Percentiles rank a stretch among this genome's conserved stretches.
Evolutionary conservation across 1,140 invertebrate genomes (phyloP).

Genomic region (Drosophila punjabiensis): DNA sequence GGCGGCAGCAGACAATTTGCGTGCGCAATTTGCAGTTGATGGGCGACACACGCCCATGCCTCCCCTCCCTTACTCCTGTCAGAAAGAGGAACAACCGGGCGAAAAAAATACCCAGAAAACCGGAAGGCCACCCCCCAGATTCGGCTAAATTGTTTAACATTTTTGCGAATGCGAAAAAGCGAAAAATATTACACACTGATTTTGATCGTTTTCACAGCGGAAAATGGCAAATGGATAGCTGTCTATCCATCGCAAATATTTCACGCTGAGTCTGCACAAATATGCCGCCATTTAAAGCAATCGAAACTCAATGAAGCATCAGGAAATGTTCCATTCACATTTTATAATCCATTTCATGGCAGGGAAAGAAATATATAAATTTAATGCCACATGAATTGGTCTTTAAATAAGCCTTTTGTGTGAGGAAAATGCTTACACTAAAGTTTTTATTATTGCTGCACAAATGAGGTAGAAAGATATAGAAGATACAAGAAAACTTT

Average conservation of each 20-base stretch:
- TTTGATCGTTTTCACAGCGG: constrained; percentile 49
- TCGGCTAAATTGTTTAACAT: constrained; percentile 49
- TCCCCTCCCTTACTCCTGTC: background rate
- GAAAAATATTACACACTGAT: constrained; percentile 74
- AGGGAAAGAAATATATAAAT: background rate
- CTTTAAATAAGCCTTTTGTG: background rate
- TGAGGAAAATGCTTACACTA: background rate
- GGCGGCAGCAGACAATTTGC: constrained; percentile 69
- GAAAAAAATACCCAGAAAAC: background rate
- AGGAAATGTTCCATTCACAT: constrained; percentile 2
- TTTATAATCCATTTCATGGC: constrained; percentile 17
- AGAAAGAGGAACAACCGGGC: background rate
- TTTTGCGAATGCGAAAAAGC: constrained; percentile 40
- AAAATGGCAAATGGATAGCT: constrained; percentile 32
- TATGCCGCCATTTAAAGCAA: constrained; percentile 12
- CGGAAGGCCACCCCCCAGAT: constrained; percentile 3
- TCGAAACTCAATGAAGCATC: constrained; percentile 47
- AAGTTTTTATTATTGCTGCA: background rate
- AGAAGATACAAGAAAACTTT: background rate
- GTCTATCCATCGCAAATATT: constrained; percentile 36
- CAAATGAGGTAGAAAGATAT: background rate
- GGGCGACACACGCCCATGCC: constrained; percentile 59
- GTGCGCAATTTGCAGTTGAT: constrained; percentile 80
- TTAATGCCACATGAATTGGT: background rate
- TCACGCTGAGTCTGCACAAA: constrained; percentile 56